These are phyloP conservation scores for Nemopilema nomurai DNA, from an alignment of 30 jellyfish, hydroid and myxozoan genomes.

Conservation along the genomic window DNA sequence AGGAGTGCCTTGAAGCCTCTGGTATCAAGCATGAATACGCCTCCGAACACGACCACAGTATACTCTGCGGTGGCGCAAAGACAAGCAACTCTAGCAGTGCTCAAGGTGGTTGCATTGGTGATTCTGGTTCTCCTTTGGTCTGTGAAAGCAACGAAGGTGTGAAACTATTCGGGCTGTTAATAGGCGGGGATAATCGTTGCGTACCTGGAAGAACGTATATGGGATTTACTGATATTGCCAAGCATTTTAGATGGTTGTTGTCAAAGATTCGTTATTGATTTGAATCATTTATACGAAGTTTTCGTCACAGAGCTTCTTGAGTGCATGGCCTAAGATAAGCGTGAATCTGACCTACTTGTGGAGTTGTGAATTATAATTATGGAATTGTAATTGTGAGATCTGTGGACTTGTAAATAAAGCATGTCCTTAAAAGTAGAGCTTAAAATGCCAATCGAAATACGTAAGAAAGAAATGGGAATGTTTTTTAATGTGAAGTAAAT, in stretches of 20 bases:
- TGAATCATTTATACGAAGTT: neutral
- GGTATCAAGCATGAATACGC: neutral
- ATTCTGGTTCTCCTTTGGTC: slow-evolving; percentile 49
- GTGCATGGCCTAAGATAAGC: neutral
- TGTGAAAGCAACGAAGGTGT: neutral
- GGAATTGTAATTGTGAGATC: too few species aligned
- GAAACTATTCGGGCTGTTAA: slow-evolving; percentile 1
- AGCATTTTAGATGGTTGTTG: slow-evolving; percentile 16
- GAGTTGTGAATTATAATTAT: too few species aligned
- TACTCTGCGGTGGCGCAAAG: slow-evolving; percentile 40
- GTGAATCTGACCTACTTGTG: neutral
- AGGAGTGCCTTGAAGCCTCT: slow-evolving; percentile 1
- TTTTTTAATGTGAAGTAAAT: too few species aligned
- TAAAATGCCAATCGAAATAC: too few species aligned
- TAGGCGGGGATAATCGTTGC: slow-evolving; percentile 40
- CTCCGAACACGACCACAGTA: neutral
- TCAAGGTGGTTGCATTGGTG: slow-evolving; percentile 59
- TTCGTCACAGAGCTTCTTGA: too few species aligned
- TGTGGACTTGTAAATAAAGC: too few species aligned
- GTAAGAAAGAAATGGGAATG: too few species aligned
- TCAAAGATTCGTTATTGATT: neutral
- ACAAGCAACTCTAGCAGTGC: neutral
- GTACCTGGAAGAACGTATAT: slow-evolving; percentile 25
- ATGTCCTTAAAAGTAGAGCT: too few species aligned
- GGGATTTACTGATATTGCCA: slow-evolving; percentile 25